Base-by-base conservation (phyloP, 2,888 invertebrate species). In the Griposia aprilina region DNA sequence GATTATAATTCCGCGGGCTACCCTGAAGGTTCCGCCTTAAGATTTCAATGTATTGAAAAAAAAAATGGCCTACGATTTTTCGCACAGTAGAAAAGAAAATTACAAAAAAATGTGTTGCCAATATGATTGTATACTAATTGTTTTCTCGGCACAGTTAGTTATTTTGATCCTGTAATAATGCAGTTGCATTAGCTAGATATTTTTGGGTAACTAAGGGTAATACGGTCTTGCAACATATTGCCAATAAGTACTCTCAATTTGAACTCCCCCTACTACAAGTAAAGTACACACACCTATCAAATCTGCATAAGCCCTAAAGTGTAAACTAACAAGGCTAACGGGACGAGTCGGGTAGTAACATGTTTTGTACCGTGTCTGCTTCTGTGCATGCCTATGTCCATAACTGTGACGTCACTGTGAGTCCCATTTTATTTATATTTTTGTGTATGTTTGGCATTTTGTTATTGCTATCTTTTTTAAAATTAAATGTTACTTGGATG, bases 361-460 rank as follows among this genome's bases (percentile, higher is more conserved):
- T 90, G 91, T 91, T 89, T 87, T 90, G 91, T 91, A 86, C 79
- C 87, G 78, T 90, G 95, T 95, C 93, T 93, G 95, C 94, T 95
- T 95, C 93, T 94, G 91, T 94, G 96, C 94, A 94, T 95, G 95
- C 91, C 90, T 93, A n/a, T n/a, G 92, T 93, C 79, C 88, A 81
- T 83, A 84, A 87, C 77, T 92, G 92, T 93, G 90, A 90, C 89
- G 92, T 93, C 90, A 86, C 74, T 55, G 79, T 78, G 63, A 57
- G 10, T 30, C 68, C 78, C 78, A 60, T 52, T 65, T 60, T 67
- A n/a, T 78, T 36, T 74, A 60, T 62, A 68, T 71, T 66, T 79
- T 60, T 83, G 83, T 79, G 79, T 83, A 45, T 82, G 79, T 79
- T 83, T 70, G 55, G 57, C 59, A 77, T 20, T 30, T 17, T 68